Percentiles rank a stretch among this genome's conserved stretches.
These are phyloP conservation scores for Paratrypauchen microcephalus DNA, from an alignment of 2,797 vertebrate genomes.

Conservation along the genomic window DNA sequence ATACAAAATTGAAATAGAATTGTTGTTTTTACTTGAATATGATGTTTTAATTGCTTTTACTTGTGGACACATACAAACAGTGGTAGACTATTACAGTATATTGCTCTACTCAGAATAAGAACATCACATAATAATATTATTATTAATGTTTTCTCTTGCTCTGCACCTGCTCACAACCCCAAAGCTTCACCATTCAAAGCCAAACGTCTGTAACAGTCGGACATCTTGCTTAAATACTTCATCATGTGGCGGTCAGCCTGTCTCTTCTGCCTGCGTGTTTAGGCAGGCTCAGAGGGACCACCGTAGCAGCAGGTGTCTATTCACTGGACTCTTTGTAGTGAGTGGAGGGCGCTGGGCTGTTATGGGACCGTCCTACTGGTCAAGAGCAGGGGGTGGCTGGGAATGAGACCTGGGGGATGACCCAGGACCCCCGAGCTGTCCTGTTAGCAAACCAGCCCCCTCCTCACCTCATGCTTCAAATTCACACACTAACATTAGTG, in stretches of 20 bases:
- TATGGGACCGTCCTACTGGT: slow-evolving; percentile 79
- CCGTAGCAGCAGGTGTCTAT: slow-evolving; percentile 83
- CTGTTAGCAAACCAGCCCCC: slow-evolving; percentile 65
- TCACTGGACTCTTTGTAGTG: slow-evolving; percentile 79
- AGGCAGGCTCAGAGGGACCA: slow-evolving; percentile 78
- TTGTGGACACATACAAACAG: neutral
- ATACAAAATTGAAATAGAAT: neutral
- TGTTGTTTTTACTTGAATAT: no score
- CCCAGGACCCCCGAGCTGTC: slow-evolving; percentile 76
- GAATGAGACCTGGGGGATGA: slow-evolving; percentile 78
- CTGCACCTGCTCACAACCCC: slow-evolving; percentile 26
- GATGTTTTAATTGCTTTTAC: neutral
- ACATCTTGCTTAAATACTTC: slow-evolving; percentile 82
- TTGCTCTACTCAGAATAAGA: neutral
- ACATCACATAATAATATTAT: neutral
- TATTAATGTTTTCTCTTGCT: neutral
- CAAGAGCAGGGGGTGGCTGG: slow-evolving; percentile 79
- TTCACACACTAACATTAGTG: neutral
- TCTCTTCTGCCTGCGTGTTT: slow-evolving; percentile 74
- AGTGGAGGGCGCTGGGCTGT: slow-evolving; percentile 75
- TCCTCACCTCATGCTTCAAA: slow-evolving; percentile 5
- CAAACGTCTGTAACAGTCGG: slow-evolving; percentile 78
- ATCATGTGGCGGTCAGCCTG: slow-evolving; percentile 75
- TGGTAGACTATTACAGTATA: neutral
- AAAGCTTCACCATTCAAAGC: slow-evolving; percentile 59